phyloP scores from a whole-genome alignment of 2,113 vertebrate species.

The Oenanthe oenanthe region DNA sequence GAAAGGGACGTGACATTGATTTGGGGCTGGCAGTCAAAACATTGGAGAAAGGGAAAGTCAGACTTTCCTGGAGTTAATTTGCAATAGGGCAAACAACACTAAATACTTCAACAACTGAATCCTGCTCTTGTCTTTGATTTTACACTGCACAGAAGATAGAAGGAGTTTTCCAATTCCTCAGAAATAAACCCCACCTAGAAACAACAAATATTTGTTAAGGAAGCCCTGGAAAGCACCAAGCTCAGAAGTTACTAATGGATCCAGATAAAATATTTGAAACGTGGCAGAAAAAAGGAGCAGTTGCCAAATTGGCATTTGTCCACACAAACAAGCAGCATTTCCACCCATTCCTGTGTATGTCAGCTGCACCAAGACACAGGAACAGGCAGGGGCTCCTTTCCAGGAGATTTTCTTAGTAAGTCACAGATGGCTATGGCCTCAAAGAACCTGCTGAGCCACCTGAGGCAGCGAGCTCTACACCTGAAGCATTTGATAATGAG shows the following conservation, averaged over 20 bases:
- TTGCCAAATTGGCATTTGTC: neutral
- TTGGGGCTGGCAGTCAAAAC: neutral
- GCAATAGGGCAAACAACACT: neutral
- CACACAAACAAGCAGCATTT: neutral
- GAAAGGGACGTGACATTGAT: neutral
- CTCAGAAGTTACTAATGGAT: neutral
- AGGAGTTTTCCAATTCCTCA: neutral
- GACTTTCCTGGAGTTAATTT: neutral
- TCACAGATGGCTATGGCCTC: neutral
- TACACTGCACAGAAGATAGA: neutral
- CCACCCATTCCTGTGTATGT: neutral
- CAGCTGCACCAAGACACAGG: neutral
- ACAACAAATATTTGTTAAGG: neutral
- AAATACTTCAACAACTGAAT: neutral
- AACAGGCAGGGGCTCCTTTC: neutral
- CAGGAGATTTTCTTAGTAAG: neutral
- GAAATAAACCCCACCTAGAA: neutral
- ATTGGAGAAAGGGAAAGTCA: neutral
- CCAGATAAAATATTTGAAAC: neutral
- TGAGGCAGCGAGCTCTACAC: neutral
- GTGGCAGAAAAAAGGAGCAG: rapidly evolving
- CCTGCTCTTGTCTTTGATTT: neutral
- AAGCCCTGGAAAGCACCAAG: neutral
- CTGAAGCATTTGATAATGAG: neutral
- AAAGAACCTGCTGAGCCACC: neutral